Base-by-base conservation (phyloP, 2,113 vertebrate species). In the Oxygymnocypris stewartii region DNA sequence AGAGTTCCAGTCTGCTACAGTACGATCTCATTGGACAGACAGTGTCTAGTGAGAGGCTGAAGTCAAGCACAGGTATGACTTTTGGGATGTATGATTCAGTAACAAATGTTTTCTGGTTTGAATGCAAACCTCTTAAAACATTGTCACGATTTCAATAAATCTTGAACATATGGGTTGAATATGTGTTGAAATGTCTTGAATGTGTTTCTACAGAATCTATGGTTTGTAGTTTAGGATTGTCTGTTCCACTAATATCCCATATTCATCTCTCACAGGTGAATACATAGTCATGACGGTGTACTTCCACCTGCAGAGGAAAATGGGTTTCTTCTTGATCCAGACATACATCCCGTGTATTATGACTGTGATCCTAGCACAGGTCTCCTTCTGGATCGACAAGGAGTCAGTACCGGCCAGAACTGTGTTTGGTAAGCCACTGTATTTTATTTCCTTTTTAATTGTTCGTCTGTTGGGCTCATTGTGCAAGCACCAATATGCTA, bases 311-410 rank as follows among this genome's bases (percentile, higher is more conserved):
- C 97, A 98, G 93, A 96, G 97, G 93, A 99, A 98, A 94, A 98
- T 99, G 97, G 97, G 97, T 69, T 99, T 98, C 94, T 99, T 99
- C 95, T 95, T 99, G 94, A 99, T 99, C 91, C 97, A 99, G 94
- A 98, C 97, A 31, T 99, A 99, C 86, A 99, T 97, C 84, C 97
- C 97, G 10, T 99, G 97, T 88, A 98, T 98, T 85, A 98, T 99
- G 97, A 99, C 97, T 12, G 97, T 99, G 87, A 97, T 98, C 91
- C 95, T 99, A 86, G 97, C 97, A 69, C 97, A 98, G 91, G 97
- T 99, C 84, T 99, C 97, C 8, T 99, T 99, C 92, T 99, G 97
- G 97, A 99, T 99, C 92, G 97, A 99, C 91, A 98, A 98, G 93
- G 97, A 99, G 87, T 99, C 97, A 0, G 97, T 99, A 88, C 97